Base-by-base conservation (phyloP, 2,113 vertebrate species). In the Malurus elegans region DNA sequence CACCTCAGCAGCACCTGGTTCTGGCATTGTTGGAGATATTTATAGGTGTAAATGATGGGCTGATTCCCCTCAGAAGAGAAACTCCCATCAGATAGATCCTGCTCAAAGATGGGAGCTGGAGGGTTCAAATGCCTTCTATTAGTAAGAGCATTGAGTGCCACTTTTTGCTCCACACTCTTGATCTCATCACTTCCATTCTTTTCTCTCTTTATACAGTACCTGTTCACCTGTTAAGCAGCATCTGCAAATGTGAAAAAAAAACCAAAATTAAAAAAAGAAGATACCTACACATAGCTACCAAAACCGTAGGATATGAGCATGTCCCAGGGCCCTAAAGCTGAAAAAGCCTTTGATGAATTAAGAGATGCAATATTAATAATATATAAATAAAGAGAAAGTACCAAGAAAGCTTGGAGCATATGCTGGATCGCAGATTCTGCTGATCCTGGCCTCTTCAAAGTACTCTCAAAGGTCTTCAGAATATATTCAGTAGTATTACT, bases 341-440 rank as follows among this genome's bases (percentile, higher is more conserved):
- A 75, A 94, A 87, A 95, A 89, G n/a, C 19, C 88, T 95, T 92
- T 95, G 83, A 95, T 93, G 83, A 91, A 92, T 89, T 82, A 89
- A 73, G 92, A 83, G 60, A 88, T 76, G 44, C 51, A 72, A 60
- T 81, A 88, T 92, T 88, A 96, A 89, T 94, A 95, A 93, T 86
- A 91, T 54, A 94, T 85, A 93, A 95, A 88, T 78, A 54, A 36
- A 90, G 42, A 93, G 47, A 42, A 92, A 69, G 31, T 86, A 90
- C 24, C 48, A 75, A 62, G 58, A 90, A 94, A 93, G 20, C 73
- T 70, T 64, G 58, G 36, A 83, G 45, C 40, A 26, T 36, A 69
- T 32, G 29, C 79, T 67, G 62, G 48, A 71, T 38, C 51, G 53
- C 45, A 79, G 44, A 85, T 72, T 89, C 90, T 82, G 92, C 70